Evolutionary conservation across 92 coral and sea anemone genomes (phyloP).

Genomic region (Phymanthus crucifer): DNA sequence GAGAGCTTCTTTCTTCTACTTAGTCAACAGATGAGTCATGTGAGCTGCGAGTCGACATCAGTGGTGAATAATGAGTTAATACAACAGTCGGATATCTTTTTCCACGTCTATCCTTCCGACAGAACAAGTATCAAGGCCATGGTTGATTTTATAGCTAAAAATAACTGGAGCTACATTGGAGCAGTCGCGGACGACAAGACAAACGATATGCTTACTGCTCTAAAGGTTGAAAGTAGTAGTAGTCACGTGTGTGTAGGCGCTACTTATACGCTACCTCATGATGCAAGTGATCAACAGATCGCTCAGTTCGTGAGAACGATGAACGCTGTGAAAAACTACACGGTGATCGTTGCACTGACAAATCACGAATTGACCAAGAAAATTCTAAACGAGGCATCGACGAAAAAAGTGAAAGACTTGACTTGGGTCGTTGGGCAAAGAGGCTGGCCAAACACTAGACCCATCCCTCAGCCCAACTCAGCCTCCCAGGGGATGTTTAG

Average conservation of each 20-base stretch:
- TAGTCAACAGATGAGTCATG: slow-evolving; percentile 49
- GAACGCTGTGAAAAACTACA: slow-evolving; percentile 61
- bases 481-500: slow-evolving; percentile 85
- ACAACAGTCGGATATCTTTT: slow-evolving; percentile 36
- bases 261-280: slow-evolving; percentile 43
- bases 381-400: slow-evolving; percentile 70
- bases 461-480: slow-evolving; percentile 50
- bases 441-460: slow-evolving; percentile 68
- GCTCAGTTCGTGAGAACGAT: slow-evolving; percentile 43
- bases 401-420: slow-evolving; percentile 60
- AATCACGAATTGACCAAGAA: slow-evolving; percentile 49
- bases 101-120: slow-evolving; percentile 64
- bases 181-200: slow-evolving; percentile 58
- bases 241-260: slow-evolving; percentile 59
- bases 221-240: slow-evolving; percentile 50
- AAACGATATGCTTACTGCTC: slow-evolving; percentile 21
- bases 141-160: slow-evolving; percentile 58
- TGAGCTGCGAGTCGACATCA: slow-evolving; percentile 76
- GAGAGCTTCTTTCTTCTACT: slow-evolving; percentile 36
- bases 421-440: slow-evolving; percentile 73
- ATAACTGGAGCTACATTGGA: slow-evolving; percentile 83
- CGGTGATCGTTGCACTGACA: slow-evolving; percentile 70
- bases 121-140: slow-evolving; percentile 67
- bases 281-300: slow-evolving; percentile 50
- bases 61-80: slow-evolving; percentile 24